Evolutionary conservation across 2,888 invertebrate genomes (phyloP).

Genomic region (Pollenia labialis): DNA sequence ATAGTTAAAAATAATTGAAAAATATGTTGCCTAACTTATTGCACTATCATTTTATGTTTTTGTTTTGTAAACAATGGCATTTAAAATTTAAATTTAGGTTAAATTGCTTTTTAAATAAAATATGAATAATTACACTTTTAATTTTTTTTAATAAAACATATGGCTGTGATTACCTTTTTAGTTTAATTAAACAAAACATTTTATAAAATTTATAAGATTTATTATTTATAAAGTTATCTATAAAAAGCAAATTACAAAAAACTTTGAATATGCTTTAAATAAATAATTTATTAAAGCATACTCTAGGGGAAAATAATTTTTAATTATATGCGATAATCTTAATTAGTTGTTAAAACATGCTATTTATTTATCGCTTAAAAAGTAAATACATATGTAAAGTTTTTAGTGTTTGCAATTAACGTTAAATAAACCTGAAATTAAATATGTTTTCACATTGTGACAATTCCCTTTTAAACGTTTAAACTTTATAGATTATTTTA

Average conservation of each 20-base stretch:
- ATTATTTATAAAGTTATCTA: neutral
- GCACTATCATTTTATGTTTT: neutral
- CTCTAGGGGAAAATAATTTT: conserved; percentile 45
- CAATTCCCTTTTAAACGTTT: conserved; percentile 1
- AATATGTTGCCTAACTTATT: conserved; percentile 32
- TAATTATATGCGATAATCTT: conserved; percentile 49
- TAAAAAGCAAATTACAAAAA: neutral
- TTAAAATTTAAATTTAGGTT: neutral
- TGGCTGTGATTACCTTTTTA: neutral
- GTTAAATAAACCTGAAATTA: neutral
- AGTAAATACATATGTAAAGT: neutral
- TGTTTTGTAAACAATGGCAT: neutral
- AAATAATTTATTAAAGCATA: neutral
- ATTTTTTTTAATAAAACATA: neutral
- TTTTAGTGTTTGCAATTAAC: neutral
- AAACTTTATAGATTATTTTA: neutral
- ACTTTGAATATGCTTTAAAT: neutral
- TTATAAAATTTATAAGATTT: neutral
- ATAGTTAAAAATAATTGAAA: neutral
- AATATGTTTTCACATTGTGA: neutral
- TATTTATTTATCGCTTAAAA: conserved; percentile 18
- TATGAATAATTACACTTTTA: conserved; percentile 10
- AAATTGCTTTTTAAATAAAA: conserved; percentile 4
- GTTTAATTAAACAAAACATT: neutral
- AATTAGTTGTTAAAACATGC: conserved; percentile 52